phyloP scores from a whole-genome alignment of 2,888 invertebrate species.

The Athetis lepigone region DNA sequence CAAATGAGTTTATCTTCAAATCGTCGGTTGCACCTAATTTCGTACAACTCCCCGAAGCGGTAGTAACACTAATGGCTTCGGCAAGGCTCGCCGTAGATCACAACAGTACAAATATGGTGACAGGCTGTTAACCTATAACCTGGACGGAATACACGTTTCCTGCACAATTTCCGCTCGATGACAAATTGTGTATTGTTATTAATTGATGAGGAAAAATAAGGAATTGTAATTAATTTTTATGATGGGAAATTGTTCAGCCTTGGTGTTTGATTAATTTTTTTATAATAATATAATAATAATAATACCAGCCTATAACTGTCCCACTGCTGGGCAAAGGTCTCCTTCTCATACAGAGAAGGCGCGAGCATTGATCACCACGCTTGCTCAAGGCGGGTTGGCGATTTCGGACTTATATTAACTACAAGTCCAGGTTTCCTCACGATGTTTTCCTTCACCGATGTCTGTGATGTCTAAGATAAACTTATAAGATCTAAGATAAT shows the following conservation, averaged over 20 bases:
- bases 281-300: too few relatives aligned
- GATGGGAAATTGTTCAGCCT: background rate
- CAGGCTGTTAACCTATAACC: constrained; percentile 47
- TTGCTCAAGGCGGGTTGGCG: too few relatives aligned
- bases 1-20: background rate
- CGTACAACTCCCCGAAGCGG: background rate
- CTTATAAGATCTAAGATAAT: too few relatives aligned
- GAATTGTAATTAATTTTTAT: background rate
- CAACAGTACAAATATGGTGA: constrained; percentile 47
- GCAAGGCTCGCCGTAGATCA: constrained; percentile 38
- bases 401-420: too few relatives aligned
- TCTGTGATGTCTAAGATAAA: too few relatives aligned
- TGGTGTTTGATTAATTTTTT: too few relatives aligned
- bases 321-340: too few relatives aligned
- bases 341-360: too few relatives aligned
- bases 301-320: too few relatives aligned
- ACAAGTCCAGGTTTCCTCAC: too few relatives aligned
- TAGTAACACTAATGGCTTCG: constrained; percentile 7
- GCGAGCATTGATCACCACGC: too few relatives aligned
- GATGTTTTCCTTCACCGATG: too few relatives aligned
- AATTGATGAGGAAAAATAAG: constrained; percentile 20
- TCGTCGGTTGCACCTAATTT: constrained; percentile 2
- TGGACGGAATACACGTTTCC: constrained; percentile 33
- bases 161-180: constrained; percentile 45
- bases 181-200: constrained; percentile 39